Conservation (phyloP, 1,140 invertebrate species). For the Aphaenogaster floridana region DNA sequence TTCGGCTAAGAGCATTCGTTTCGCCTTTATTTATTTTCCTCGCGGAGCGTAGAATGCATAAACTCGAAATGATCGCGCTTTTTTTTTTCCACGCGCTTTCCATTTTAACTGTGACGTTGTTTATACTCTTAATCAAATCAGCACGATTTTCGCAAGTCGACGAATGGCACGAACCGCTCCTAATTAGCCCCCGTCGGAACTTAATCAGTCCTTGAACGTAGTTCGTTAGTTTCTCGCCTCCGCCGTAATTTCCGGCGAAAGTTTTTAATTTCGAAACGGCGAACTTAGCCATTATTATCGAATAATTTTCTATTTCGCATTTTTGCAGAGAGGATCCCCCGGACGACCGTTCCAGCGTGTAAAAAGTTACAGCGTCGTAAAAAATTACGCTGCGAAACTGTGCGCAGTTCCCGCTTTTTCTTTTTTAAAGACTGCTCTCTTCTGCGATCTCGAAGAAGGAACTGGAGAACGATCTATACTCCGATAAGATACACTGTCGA, state of each 20-base stretch:
- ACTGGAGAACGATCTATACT: not conserved
- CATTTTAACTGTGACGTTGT: not conserved
- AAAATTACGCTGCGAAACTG: slow-evolving; percentile 40
- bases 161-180: not conserved
- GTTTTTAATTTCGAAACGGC: slow-evolving; percentile 52
- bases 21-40: slow-evolving; percentile 15
- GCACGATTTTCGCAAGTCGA: not conserved
- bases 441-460: not conserved
- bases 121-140: slow-evolving; percentile 5
- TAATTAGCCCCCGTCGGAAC: slow-evolving; percentile 46
- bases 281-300: slow-evolving; percentile 25
- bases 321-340: slow-evolving; percentile 19
- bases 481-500: not conserved
- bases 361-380: slow-evolving; percentile 31
- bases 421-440: not conserved
- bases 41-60: not conserved
- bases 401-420: not conserved
- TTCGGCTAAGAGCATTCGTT: slow-evolving; percentile 33
- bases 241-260: slow-evolving; percentile 32
- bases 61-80: slow-evolving; percentile 7
- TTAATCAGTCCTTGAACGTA: slow-evolving; percentile 38
- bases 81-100: not conserved
- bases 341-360: not conserved
- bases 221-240: slow-evolving; percentile 44
- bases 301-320: slow-evolving; percentile 51